Evolutionary conservation across 2,888 invertebrate species (phyloP), one percentile per base, ranked within the genome.

Genomic region (Norana najaformis): DNA sequence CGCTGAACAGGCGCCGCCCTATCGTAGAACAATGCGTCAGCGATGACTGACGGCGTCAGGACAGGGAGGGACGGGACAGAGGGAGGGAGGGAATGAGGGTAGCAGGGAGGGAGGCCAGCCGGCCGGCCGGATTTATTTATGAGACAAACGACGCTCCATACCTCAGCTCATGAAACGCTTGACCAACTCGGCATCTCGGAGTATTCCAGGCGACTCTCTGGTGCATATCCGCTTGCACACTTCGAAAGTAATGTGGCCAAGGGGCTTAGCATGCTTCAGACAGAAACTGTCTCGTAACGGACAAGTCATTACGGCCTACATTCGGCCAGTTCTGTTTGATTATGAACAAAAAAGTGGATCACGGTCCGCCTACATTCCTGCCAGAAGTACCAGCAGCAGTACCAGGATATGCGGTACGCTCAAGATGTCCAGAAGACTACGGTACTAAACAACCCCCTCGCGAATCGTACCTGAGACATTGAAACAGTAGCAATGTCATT

Each of bases 391-490:
- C 37, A 85, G 36, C 14, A 85, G 69, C 35, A 91, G 37, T 14
- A 91, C 41, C 39, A 91, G 83, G 90, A 90, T 91, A 89, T 88
- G 89, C 1, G 89, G 37, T 36, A 91, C 35, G 88, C 83, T 91
- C 90, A 91, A 91, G 36, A 88, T 89, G 30, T 90, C 89, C n/a
- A 91, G 83, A 30, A 90, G 39, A n/a, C 89, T 53, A 30, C 91
- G 90, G 47, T 90, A 90, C 39, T 82, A 83, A 11, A 91, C 90
- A 83, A 91, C 88, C 14, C 88, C 69, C 41, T 88, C 53, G 5
- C 47, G 47, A 47, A 23, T 47, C 47, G 23, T 47, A 47, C 23
- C 47, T 4, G 3, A 47, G 20, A 47, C 23, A 1, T 23, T 23
- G 47, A 23, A n/a, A 16, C 47, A 23, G 23, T 23, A 47, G 11